phyloP scores from a whole-genome alignment of 2,888 invertebrate genomes.

The Caenorhabditis doughertyi region DNA sequence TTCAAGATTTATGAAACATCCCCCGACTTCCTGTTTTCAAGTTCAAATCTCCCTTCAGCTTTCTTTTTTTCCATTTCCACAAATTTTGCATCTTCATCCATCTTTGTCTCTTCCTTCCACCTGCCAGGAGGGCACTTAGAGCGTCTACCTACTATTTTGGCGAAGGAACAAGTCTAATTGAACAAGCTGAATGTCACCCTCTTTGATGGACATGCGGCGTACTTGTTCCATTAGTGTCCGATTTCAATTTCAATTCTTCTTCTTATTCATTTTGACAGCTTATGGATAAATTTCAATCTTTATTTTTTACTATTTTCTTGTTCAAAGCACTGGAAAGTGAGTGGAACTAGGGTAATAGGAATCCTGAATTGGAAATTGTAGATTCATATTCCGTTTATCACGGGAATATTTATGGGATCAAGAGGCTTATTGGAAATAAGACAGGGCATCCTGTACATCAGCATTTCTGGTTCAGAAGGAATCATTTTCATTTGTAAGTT shows the following conservation, averaged over 20 bases:
- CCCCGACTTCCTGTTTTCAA: no score
- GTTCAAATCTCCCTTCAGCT: no score
- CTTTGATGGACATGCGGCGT: conserved; percentile 49
- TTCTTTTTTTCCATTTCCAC: background rate
- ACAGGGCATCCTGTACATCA: conserved; percentile 16
- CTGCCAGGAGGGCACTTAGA: background rate
- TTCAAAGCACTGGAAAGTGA: conserved; percentile 14
- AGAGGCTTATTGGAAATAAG: conserved; percentile 18
- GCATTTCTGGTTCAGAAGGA: conserved; percentile 28
- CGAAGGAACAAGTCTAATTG: conserved; percentile 25
- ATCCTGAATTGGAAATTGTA: background rate
- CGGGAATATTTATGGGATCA: conserved; percentile 54
- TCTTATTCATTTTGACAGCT: background rate
- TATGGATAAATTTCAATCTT: conserved; percentile 21
- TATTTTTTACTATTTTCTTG: conserved; percentile 5
- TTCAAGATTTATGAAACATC: no score
- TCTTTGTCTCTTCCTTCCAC: background rate
- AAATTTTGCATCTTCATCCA: background rate
- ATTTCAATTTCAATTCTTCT: background rate
- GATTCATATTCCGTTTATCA: conserved; percentile 2
- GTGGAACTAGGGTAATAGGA: background rate
- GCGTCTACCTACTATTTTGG: conserved; percentile 5
- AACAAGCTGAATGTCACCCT: conserved; percentile 25
- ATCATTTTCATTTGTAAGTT: conserved; percentile 16
- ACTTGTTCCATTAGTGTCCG: conserved; percentile 44